Base-by-base conservation (phyloP, 2,113 vertebrate genomes). In the Zootoca vivipara region DNA sequence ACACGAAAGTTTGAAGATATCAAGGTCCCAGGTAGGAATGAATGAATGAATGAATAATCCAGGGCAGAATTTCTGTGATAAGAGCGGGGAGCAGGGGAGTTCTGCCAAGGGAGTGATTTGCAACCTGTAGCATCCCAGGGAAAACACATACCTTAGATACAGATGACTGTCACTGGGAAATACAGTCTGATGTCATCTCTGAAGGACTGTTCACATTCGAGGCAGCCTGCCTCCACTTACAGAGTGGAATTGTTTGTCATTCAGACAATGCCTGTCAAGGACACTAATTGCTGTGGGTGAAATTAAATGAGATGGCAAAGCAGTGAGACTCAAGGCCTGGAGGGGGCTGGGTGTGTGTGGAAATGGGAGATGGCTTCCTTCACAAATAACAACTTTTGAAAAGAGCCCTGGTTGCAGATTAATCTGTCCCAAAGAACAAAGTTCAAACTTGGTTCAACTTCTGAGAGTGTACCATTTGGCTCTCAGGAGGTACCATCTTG, bases 221-320 rank as follows among this genome's bases (percentile, higher is more conserved):
- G 86, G 77, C 89, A 92, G 88, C 92, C 88, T 77, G 42, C 78
- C 83, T 86, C 89, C 92, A 90, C 86, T 95, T 93, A 94, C 85
- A 90, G 86, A 91, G 91, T 92, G 86, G 95, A 93, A 94, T 85
- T 91, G 88, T 95, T 96, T 96, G 93, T 94, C 90, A 89, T 95
- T 96, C 94, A 94, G 96, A 94, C 90, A 90, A 87, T 94, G 90
- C 90, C 89, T 90, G 87, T 93, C 95, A 96, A 94, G 95, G 86
- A 95, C 93, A 94, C 94, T 95, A 97, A 96, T 96, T 94, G 94
- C 90, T 94, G 82, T 90, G 85, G 92, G 90, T 96, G 93, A 96
- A 94, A 96, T 96, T 95, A 96, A 94, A 89, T 94, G 94, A 85
- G 86, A 88, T 90, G 83, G 91, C 84, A 93, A 16, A 87, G 90